Evolutionary conservation across 1,140 invertebrate species (phyloP).

Genomic region (Melitaea cinxia): DNA sequence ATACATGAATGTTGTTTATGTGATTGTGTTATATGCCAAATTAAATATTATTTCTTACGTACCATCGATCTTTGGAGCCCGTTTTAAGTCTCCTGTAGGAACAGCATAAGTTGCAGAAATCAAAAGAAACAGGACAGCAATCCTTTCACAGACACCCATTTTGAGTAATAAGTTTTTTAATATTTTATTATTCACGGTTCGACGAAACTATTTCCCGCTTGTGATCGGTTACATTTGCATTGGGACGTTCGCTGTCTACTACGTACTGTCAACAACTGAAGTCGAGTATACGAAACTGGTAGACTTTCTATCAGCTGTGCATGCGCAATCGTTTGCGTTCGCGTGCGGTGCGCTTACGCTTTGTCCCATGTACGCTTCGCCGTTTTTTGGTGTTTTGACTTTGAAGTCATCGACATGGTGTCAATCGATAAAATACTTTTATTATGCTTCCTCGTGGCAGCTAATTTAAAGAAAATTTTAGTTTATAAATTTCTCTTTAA

Average conservation of each 20-base stretch:
- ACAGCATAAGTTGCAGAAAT: slow-evolving; percentile 60
- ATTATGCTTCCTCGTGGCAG: too few relatives aligned
- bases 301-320: slow-evolving; percentile 73
- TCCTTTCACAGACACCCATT: slow-evolving; percentile 75
- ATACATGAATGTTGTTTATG: too few relatives aligned
- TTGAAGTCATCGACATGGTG: background rate
- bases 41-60: too few relatives aligned
- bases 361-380: slow-evolving; percentile 18
- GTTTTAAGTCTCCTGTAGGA: slow-evolving; percentile 55
- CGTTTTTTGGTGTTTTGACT: background rate
- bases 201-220: slow-evolving; percentile 77
- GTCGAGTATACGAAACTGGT: slow-evolving; percentile 37
- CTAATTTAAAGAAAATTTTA: too few relatives aligned
- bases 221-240: slow-evolving; percentile 72
- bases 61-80: slow-evolving; percentile 56
- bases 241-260: slow-evolving; percentile 37
- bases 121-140: slow-evolving; percentile 60
- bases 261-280: slow-evolving; percentile 62
- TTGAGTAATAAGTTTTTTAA: slow-evolving; percentile 38
- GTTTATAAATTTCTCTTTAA: too few relatives aligned
- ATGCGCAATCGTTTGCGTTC: slow-evolving; percentile 44
- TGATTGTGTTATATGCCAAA: too few relatives aligned
- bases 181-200: slow-evolving; percentile 38
- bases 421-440: background rate
- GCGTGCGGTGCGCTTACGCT: slow-evolving; percentile 23